Evolutionary conservation across 2,888 invertebrate genomes (phyloP), one percentile per base, ranked within the genome.

Genomic region (Ornithoptera alexandrae): DNA sequence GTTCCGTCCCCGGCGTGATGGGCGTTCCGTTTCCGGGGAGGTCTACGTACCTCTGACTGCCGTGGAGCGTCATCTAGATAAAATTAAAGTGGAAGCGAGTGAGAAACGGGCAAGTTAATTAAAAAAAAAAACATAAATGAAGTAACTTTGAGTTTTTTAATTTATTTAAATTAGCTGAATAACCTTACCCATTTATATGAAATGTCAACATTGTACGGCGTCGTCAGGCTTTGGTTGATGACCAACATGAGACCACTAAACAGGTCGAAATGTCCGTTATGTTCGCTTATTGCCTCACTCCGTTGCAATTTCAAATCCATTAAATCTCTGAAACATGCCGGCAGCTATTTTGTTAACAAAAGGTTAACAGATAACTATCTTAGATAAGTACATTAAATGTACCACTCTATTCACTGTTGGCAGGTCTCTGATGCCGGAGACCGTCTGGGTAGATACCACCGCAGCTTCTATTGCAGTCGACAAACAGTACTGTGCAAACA

Each of bases 111-210:
- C 10, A 39, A 39, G 39, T 39, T 1, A 39, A 39, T 39, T 39
- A 10, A 39, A 8, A 39, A 10, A 39, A 39, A 39, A 39, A 39
- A n/a, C 1, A 24, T 0, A 30, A 30, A 30, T 0, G 6, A 39
- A 8, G 39, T 39, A 8, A 10, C 7, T 10, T 7, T 10, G 39
- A 39, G 10, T 10, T 39, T 8, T 10, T 39, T 39, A 10, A 39
- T 39, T 39, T 8, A 30, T 39, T 39, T 10, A 39, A 0, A 10
- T 39, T 39, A 39, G 36, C 8, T 12, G 59, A 2, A 10, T 22
- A 7, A 18, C 61, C 65, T 58, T 58, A 69, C 69, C 69, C 69
- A 69, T 36, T 69, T 69, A 62, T 69, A 69, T 2, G 65, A 66
- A 50, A 50, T 20, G n/a, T 69, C 62, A 15, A 69, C 62, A 58